phyloP scores from a whole-genome alignment of 1,140 invertebrate genomes.

The Trinorchestia longiramus region DNA sequence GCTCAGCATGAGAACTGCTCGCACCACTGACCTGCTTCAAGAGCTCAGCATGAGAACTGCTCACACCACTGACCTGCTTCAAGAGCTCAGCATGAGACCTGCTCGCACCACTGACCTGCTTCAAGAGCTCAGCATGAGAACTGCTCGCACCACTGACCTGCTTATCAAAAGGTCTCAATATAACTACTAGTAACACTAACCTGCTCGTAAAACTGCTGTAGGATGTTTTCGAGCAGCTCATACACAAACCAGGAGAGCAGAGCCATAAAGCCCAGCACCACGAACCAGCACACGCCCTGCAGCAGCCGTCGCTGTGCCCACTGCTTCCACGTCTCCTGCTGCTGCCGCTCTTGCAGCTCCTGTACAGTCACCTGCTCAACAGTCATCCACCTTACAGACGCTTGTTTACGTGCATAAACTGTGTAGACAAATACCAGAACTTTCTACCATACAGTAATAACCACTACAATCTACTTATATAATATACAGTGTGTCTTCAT shows the following conservation, averaged over 20 bases:
- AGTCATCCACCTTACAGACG: neutral
- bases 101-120: neutral
- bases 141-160: neutral
- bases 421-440: too few relatives aligned
- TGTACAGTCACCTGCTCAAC: neutral
- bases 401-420: too few relatives aligned
- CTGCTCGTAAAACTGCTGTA: neutral
- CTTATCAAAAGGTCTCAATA: neutral
- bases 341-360: slow-evolving; percentile 30
- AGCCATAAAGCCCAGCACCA: slow-evolving; percentile 40
- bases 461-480: too few relatives aligned
- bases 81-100: neutral
- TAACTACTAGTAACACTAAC: neutral
- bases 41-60: too few relatives aligned
- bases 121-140: neutral
- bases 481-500: too few relatives aligned
- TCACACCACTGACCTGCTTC: neutral
- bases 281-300: slow-evolving; percentile 2
- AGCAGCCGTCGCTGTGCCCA: neutral
- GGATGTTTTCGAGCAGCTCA: slow-evolving; percentile 28
- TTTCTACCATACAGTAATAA: too few relatives aligned
- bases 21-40: neutral
- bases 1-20: neutral
- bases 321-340: neutral
- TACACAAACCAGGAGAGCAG: slow-evolving; percentile 35